phyloP scores from a whole-genome alignment of 2,888 invertebrate species.

The Eupithecia dodoneata region DNA sequence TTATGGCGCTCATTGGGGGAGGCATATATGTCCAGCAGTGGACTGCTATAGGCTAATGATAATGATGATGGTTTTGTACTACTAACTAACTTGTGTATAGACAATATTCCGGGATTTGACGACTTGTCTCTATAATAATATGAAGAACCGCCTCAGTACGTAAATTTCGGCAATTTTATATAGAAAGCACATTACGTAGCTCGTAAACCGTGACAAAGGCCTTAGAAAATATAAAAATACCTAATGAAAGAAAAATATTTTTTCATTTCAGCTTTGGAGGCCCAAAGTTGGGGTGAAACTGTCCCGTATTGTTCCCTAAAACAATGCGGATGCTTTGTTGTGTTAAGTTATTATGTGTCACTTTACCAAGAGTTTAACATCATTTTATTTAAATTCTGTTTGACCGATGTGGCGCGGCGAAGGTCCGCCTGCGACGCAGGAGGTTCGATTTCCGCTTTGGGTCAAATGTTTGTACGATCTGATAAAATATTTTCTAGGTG shows the following conservation, averaged over 20 bases:
- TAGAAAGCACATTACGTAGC: background rate
- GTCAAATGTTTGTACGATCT: too few species aligned
- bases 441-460: too few species aligned
- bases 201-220: conserved; percentile 12
- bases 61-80: too few species aligned
- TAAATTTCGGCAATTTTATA: background rate
- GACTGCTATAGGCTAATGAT: too few species aligned
- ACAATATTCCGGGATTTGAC: background rate
- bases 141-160: background rate
- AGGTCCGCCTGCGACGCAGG: too few species aligned
- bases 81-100: background rate
- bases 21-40: too few species aligned
- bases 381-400: background rate
- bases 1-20: too few species aligned
- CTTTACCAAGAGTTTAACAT: background rate
- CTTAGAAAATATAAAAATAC: conserved; percentile 13
- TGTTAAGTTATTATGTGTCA: background rate
- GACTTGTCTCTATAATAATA: background rate
- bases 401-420: too few species aligned
- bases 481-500: too few species aligned
- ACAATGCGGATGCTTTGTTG: conserved; percentile 27
- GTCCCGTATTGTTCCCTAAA: conserved; percentile 34
- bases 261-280: conserved; percentile 14
- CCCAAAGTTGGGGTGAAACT: conserved; percentile 20
- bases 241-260: conserved; percentile 32